Evolutionary conservation across 2,888 invertebrate species (phyloP).

Genomic region (Drosophila glabriapex): DNA sequence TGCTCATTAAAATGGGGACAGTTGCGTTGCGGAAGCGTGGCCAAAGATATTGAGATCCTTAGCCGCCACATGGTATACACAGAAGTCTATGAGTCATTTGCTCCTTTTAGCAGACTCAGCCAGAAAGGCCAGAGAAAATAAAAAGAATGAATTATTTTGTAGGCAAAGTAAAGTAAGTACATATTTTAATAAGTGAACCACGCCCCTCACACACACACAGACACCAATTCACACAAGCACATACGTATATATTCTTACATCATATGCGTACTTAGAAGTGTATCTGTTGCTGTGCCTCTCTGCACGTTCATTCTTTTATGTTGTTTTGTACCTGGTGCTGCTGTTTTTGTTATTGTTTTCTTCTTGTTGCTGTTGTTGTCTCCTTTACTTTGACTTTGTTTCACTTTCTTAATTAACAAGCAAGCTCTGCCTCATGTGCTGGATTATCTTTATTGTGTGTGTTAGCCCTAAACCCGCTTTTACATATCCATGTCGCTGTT

Average conservation of each 20-base stretch:
- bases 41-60: slow-evolving; percentile 22
- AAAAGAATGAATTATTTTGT: slow-evolving; percentile 46
- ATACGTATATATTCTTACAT: neutral
- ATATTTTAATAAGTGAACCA: slow-evolving; percentile 51
- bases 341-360: slow-evolving; percentile 6
- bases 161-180: slow-evolving; percentile 32
- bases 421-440: slow-evolving; percentile 58
- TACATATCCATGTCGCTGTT: slow-evolving; percentile 45
- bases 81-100: slow-evolving; percentile 43
- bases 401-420: slow-evolving; percentile 79
- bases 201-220: slow-evolving; percentile 1
- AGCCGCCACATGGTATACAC: slow-evolving; percentile 13
- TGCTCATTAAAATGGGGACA: slow-evolving; percentile 73
- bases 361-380: slow-evolving; percentile 36
- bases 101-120: slow-evolving; percentile 36
- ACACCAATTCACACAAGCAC: neutral
- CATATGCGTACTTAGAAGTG: neutral
- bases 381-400: slow-evolving; percentile 75
- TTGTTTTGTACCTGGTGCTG: slow-evolving; percentile 44
- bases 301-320: slow-evolving; percentile 39
- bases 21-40: slow-evolving; percentile 32
- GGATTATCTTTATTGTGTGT: slow-evolving; percentile 62
- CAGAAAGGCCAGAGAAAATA: slow-evolving; percentile 7
- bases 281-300: slow-evolving; percentile 1
- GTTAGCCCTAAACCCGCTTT: slow-evolving; percentile 57